Base-by-base conservation (phyloP, 2,888 invertebrate species). In the Trichopoda pennipes region DNA sequence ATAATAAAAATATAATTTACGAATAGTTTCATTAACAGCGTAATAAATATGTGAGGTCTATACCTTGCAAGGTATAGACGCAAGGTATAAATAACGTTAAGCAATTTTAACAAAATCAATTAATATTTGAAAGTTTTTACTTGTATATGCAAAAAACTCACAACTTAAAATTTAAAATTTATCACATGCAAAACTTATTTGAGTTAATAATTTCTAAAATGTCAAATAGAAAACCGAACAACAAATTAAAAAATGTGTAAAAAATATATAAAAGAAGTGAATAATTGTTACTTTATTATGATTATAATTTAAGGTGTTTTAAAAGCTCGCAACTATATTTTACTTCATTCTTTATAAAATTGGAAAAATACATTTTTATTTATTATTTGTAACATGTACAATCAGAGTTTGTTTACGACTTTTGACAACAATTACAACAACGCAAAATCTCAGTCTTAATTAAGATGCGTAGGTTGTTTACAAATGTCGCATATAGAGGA, bases 391-490 rank as follows among this genome's bases (percentile, higher is more conserved):
- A n/a, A n/a, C n/a, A n/a, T n/a, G n/a, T 38, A n/a, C 23, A 38
- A 16, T 44, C 3, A 44, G 42, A 14, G 17, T 23, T 17, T 16
- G 4, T 32, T 64, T 35, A 35, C 49, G 19, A 44, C 32, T 17
- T 44, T 56, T 56, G 44, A 58, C 56, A 47, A 64, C 35, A 16
- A 17, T 14, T 51, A 38, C 19, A 51, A 55, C 16, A 75, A 38
- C 9, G 38, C 16, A 17, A 64, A 64, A 28, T 3, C 53, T 42
- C 51, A 47, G 63, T 44, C 55, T 68, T 77, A 81, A 77, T 77
- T 81, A 77, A 77, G 77, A 81, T 81, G 81, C 77, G 77, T 81
- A 49, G 81, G 81, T 44, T 81, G 63, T 68, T 58, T 16, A 76
- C 73, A 81, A 81, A 51, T 77, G 72, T 69, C 63, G 28, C 28